These are phyloP conservation scores for Zaprionus camerounensis DNA, from an alignment of 1,140 invertebrate genomes.

Conservation along the genomic window DNA sequence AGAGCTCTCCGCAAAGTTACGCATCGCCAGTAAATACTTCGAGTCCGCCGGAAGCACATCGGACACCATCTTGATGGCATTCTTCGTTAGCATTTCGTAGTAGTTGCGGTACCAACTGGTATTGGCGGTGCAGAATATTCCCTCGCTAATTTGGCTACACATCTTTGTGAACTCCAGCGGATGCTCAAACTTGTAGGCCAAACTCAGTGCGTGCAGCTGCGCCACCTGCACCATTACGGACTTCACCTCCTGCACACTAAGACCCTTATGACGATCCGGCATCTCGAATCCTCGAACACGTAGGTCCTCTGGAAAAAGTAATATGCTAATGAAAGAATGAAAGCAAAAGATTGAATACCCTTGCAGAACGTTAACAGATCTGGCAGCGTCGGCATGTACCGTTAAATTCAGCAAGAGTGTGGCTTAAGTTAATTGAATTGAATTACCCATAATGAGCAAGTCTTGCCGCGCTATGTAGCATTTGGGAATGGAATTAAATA, in stretches of 20 bases:
- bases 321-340: not conserved
- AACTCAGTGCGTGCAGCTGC: conserved; percentile 88
- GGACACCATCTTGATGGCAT: conserved; percentile 88
- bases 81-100: conserved; percentile 87
- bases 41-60: conserved; percentile 86
- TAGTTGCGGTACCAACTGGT: conserved; percentile 89
- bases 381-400: not conserved
- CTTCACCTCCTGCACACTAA: conserved; percentile 87
- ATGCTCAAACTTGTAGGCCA: conserved; percentile 87
- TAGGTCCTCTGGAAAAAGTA: conserved; percentile 84
- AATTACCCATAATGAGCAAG: conserved; percentile 86
- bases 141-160: conserved; percentile 85
- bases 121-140: conserved; percentile 88
- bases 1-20: conserved; percentile 87
- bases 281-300: conserved; percentile 87
- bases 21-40: conserved; percentile 87
- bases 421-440: conserved; percentile 44
- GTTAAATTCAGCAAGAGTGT: not conserved
- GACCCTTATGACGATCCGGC: conserved; percentile 87
- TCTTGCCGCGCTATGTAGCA: conserved; percentile 87
- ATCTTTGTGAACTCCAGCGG: conserved; percentile 88
- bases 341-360: not conserved
- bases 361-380: not conserved
- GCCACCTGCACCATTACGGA: conserved; percentile 87
- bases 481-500: conserved; percentile 88